Evolutionary conservation across 2,113 vertebrate species (phyloP).

Genomic region (Budorcas taxicolor): DNA sequence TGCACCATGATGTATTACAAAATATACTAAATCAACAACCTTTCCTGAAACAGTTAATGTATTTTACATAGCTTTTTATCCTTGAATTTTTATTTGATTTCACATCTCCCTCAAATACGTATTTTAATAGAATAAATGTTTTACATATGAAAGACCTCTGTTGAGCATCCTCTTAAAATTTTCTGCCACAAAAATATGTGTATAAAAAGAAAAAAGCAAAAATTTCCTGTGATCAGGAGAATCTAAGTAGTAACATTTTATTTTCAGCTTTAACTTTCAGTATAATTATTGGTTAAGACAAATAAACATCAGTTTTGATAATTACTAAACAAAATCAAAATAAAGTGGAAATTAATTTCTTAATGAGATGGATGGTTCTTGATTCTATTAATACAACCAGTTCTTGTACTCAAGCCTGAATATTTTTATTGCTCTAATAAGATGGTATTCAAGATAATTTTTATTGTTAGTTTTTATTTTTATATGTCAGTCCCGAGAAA

Average conservation of each 20-base stretch:
- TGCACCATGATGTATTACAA: neutral
- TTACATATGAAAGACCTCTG: neutral
- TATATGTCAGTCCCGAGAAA: neutral
- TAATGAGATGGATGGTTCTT: neutral
- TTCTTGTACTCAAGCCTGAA: neutral
- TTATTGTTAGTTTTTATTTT: conserved; percentile 30
- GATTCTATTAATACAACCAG: neutral
- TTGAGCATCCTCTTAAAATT: neutral
- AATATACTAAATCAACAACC: neutral
- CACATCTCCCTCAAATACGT: neutral
- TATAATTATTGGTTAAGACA: neutral
- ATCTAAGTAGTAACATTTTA: neutral
- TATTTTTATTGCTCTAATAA: neutral
- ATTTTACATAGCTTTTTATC: neutral
- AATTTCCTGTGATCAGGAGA: neutral
- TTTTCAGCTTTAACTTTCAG: neutral
- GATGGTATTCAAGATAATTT: neutral
- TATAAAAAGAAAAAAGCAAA: neutral
- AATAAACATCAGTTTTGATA: neutral
- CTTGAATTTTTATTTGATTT: neutral
- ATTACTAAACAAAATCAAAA: neutral
- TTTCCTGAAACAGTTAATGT: neutral
- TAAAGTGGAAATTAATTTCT: neutral
- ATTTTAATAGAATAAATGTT: neutral
- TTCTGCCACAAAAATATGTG: neutral